phyloP scores from a whole-genome alignment of 1,140 invertebrate genomes.

The Bombus pascuorum region DNA sequence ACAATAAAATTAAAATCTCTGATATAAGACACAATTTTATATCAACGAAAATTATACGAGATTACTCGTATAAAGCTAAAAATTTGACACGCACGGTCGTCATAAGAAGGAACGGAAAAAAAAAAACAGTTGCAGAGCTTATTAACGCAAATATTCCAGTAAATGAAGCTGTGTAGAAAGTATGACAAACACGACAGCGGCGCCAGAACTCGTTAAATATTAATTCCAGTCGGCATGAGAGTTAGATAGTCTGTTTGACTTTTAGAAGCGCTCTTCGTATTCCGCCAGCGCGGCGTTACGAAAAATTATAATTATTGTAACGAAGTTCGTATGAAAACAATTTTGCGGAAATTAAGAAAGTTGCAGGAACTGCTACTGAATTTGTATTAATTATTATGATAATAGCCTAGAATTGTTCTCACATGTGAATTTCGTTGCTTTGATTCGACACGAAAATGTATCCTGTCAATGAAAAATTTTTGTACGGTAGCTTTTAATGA shows the following conservation, averaged over 20 bases:
- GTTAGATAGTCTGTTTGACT: conserved; percentile 21
- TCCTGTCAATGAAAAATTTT: too few species aligned
- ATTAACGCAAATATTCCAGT: conserved; percentile 19
- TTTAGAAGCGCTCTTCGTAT: conserved; percentile 3
- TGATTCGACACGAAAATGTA: too few species aligned
- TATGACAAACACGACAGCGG: conserved; percentile 18
- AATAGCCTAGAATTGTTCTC: neutral
- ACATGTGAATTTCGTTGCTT: neutral
- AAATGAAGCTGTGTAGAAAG: conserved; percentile 12
- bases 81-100: neutral
- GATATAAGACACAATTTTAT: neutral
- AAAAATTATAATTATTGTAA: conserved; percentile 40
- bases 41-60: neutral
- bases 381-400: neutral
- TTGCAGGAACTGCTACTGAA: neutral
- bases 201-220: conserved; percentile 32
- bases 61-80: neutral
- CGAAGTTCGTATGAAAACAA: conserved; percentile 6
- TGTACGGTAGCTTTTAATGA: too few species aligned
- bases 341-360: neutral
- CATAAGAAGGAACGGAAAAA: neutral
- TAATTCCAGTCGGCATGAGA: conserved; percentile 21
- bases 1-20: neutral
- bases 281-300: neutral
- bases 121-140: neutral